Evolutionary conservation across 1,140 invertebrate genomes (phyloP), one percentile per base, ranked within the genome.

Genomic region (Aphis craccivora): DNA sequence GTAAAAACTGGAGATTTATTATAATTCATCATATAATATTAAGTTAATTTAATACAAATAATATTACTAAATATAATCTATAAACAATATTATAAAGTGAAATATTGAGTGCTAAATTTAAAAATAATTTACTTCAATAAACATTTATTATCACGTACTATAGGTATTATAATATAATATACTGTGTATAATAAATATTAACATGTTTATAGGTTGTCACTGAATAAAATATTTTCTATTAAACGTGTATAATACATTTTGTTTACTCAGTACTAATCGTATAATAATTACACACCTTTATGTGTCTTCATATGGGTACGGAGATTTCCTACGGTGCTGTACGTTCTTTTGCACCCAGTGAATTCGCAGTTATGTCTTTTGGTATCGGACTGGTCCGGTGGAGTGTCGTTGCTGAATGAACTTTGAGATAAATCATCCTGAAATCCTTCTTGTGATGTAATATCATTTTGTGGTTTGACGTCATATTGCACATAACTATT

Each of bases 261-360:
- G 7, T 83, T 37, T 23, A 51, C 48, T 18, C 18, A 37, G 22
- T 6, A 84, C 37, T 84, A 30, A 84, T 84, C 0, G 43, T 48
- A 11, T 67, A 67, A 76, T n/a, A 76, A 30, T 48, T 37, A 55
- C 51, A 25, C 20, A 99, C 98, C 98, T 97, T 97, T 98, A 95
- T 99, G 98, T 93, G 98, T 99, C 96, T 99, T 99, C 96, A 98
- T 97, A 95, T 99, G 99, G 91, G 98, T 99, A 95, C 98, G 97
- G 90, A 99, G 96, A 96, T 99, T 99, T 90, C 98, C 98, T 94
- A 98, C 97, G 20, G 98, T 99, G 94, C 98, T 99, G 95, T 99
- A 99, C 43, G 97, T 98, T 94, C 98, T 96, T 94, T 96, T 96
- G 95, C 99, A 99, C 2, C 98, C 98, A 94, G 98, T 97, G 95